These are phyloP conservation scores for Stenodera caucasica DNA, from an alignment of 2,888 invertebrate species.

Conservation along the genomic window DNA sequence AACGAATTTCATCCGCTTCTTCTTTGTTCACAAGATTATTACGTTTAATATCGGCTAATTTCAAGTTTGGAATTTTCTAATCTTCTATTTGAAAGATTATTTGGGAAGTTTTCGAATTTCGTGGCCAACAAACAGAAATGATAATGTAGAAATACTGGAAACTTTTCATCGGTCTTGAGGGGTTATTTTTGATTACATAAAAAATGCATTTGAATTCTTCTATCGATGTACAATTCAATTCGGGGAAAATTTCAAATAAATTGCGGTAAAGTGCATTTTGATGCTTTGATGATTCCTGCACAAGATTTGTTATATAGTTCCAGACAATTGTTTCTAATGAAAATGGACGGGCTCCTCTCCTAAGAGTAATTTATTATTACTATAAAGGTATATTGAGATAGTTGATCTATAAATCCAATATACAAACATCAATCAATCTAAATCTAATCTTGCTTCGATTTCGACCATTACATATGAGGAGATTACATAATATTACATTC, in stretches of 20 bases:
- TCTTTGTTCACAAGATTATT: too few species aligned
- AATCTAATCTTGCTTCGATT: neutral
- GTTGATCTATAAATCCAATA: neutral
- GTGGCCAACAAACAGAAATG: neutral
- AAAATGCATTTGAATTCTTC: neutral
- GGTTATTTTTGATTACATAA: neutral
- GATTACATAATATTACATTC: neutral
- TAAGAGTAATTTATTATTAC: neutral
- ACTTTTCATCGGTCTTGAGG: neutral
- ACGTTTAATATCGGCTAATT: neutral
- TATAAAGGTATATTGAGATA: neutral
- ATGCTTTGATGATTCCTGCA: too few species aligned
- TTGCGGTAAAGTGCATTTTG: neutral
- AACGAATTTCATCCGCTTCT: too few species aligned
- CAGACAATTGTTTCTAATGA: neutral
- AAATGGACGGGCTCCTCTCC: neutral
- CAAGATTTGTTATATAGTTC: too few species aligned
- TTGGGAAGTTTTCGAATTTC: neutral
- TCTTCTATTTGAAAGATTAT: neutral
- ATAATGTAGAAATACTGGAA: neutral
- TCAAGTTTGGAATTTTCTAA: neutral
- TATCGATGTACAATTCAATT: slow-evolving; percentile 1
- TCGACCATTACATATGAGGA: neutral
- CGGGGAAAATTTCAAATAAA: neutral
- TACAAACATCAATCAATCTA: neutral